phyloP scores from a whole-genome alignment of 2,113 vertebrate genomes.

The Sylvilagus bachmani region DNA sequence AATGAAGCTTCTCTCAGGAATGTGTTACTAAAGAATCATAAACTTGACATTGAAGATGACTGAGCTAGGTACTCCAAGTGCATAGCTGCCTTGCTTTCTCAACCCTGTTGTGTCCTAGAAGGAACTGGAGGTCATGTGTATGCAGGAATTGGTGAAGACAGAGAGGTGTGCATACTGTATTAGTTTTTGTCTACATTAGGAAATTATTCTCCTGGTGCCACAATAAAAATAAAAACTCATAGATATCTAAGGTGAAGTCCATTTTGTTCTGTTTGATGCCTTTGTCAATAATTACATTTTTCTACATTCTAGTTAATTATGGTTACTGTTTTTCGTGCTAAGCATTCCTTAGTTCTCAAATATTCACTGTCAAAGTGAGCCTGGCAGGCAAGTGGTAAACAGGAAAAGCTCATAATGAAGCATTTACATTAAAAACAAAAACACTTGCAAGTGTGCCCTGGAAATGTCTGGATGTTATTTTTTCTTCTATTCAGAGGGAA shows the following conservation, averaged over 20 bases:
- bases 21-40: slow-evolving; percentile 28
- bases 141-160: not conserved
- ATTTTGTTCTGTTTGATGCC: not conserved
- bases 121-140: not conserved
- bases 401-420: not conserved
- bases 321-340: not conserved
- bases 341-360: slow-evolving; percentile 34
- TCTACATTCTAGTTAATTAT: not conserved
- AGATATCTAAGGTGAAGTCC: not conserved
- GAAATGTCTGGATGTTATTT: not conserved
- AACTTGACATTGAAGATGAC: not conserved
- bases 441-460: not conserved
- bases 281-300: slow-evolving; percentile 4
- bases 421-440: not conserved
- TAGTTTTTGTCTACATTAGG: not conserved
- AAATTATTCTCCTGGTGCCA: not conserved
- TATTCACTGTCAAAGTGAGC: not conserved
- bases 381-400: not conserved
- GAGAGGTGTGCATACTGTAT: not conserved
- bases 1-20: slow-evolving; percentile 1
- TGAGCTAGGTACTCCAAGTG: not conserved
- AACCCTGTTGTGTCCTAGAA: not conserved
- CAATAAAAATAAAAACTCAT: not conserved
- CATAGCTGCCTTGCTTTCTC: not conserved
- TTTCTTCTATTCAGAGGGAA: not conserved